phyloP scores from a whole-genome alignment of 2,797 vertebrate species.

The Prionace glauca region DNA sequence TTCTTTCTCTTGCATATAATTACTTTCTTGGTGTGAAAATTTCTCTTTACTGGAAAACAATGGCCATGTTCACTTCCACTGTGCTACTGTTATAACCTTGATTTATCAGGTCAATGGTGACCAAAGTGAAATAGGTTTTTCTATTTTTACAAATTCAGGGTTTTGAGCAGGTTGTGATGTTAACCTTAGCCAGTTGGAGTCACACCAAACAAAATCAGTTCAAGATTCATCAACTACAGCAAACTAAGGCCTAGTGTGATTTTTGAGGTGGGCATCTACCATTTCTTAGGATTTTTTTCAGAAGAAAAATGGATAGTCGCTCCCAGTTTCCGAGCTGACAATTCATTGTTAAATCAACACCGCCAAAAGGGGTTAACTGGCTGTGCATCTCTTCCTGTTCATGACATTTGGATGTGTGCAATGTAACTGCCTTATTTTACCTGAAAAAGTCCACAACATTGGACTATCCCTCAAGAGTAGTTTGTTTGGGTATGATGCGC shows the following conservation, averaged over 20 bases:
- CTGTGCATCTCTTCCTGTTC: neutral
- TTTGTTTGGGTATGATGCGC: neutral
- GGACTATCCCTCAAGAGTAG: neutral
- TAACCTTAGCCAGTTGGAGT: neutral
- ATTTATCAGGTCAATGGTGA: neutral
- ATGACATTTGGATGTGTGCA: neutral
- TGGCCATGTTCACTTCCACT: neutral
- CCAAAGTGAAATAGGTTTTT: neutral
- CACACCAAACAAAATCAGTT: neutral
- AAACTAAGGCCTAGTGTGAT: neutral
- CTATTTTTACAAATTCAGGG: neutral
- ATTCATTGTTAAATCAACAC: neutral
- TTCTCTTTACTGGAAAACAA: neutral
- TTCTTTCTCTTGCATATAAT: neutral
- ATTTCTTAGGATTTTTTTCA: neutral
- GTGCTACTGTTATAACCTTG: neutral
- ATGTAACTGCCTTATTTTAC: neutral
- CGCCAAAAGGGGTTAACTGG: neutral
- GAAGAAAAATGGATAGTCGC: neutral
- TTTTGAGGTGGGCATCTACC: neutral
- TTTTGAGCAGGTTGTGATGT: neutral
- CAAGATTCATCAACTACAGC: neutral
- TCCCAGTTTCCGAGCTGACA: neutral
- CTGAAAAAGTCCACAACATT: neutral
- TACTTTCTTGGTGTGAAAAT: neutral